Conservation (phyloP, 2,113 vertebrate species). For the Phrynocephalus versicolor region DNA sequence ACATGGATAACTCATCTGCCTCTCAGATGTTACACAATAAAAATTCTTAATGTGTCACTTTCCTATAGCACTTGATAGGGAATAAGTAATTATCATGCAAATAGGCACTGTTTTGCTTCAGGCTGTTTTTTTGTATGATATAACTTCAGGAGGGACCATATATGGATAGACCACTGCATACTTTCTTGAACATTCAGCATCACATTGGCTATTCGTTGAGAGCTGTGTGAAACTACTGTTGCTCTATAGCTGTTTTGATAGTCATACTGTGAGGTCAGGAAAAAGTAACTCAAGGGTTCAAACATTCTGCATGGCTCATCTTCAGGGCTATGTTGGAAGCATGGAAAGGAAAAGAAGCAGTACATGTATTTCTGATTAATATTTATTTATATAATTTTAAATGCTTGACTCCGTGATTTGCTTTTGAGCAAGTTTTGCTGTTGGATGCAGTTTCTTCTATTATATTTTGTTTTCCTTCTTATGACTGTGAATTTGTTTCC, state of each 20-base stretch:
- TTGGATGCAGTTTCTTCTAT: constrained; percentile 28
- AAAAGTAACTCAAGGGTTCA: constrained; percentile 16
- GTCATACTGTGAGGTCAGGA: constrained; percentile 17
- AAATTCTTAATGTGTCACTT: constrained; percentile 22
- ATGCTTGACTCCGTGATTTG: neutral
- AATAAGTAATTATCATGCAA: constrained; percentile 57
- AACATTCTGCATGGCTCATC: neutral
- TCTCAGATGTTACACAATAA: constrained; percentile 1
- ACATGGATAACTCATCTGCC: neutral
- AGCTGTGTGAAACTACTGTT: constrained; percentile 27
- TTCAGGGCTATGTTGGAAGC: neutral
- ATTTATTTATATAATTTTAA: constrained; percentile 41
- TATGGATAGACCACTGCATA: constrained; percentile 23
- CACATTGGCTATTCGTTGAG: constrained; percentile 32
- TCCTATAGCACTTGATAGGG: constrained; percentile 19
- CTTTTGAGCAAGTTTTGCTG: constrained; percentile 18
- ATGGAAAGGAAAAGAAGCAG: neutral
- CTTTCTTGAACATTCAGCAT: constrained; percentile 23
- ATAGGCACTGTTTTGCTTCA: constrained; percentile 46
- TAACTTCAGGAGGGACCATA: constrained; percentile 28
- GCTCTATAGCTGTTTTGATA: constrained; percentile 35
- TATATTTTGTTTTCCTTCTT: neutral
- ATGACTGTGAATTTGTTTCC: neutral
- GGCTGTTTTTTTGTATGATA: constrained; percentile 40
- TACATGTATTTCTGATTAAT: constrained; percentile 12